Evolutionary conservation across 2,113 vertebrate genomes (phyloP).

Genomic region (Etheostoma cragini): DNA sequence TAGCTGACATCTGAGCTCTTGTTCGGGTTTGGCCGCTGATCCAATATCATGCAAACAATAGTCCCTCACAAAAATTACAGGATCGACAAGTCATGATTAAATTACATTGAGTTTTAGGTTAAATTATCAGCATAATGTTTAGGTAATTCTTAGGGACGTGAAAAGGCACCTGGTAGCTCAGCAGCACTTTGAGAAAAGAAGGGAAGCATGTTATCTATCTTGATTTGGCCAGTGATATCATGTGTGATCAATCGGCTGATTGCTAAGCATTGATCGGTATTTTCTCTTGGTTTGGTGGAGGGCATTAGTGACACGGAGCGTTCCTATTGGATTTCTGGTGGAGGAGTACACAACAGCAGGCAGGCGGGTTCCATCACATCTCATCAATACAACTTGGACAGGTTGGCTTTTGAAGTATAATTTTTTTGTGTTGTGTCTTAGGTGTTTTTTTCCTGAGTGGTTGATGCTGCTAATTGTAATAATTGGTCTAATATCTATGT

Average conservation of each 20-base stretch:
- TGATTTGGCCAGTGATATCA: conserved; percentile 70
- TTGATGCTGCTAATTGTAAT: conserved; percentile 19
- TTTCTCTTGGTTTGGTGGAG: conserved; percentile 54
- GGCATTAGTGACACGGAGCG: conserved; percentile 50
- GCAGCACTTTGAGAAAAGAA: conserved; percentile 31
- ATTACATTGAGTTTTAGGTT: conserved; percentile 14
- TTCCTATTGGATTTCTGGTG: conserved; percentile 63
- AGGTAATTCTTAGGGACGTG: conserved; percentile 13
- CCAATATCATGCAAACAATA: conserved; percentile 11
- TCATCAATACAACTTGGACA: conserved; percentile 59
- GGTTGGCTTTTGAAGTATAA: conserved; percentile 2
- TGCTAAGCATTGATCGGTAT: conserved; percentile 71
- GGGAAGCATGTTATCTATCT: conserved; percentile 54
- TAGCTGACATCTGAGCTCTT: conserved; percentile 5
- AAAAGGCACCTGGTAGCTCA: conserved; percentile 55
- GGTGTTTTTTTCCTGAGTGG: conserved; percentile 9
- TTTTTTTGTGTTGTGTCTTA: not conserved
- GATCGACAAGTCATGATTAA: conserved; percentile 13
- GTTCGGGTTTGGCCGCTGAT: conserved; percentile 24
- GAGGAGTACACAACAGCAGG: conserved; percentile 50
- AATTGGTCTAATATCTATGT: not conserved
- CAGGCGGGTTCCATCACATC: conserved; percentile 62
- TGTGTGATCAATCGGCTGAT: conserved; percentile 72
- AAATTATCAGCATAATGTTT: conserved; percentile 13
- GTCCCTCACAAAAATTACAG: conserved; percentile 3